A percentile compares a stretch with the other conserved stretches of the same genome.
phyloP scores from a whole-genome alignment of 2,113 vertebrate genomes.

The Mormyrus lacerda region DNA sequence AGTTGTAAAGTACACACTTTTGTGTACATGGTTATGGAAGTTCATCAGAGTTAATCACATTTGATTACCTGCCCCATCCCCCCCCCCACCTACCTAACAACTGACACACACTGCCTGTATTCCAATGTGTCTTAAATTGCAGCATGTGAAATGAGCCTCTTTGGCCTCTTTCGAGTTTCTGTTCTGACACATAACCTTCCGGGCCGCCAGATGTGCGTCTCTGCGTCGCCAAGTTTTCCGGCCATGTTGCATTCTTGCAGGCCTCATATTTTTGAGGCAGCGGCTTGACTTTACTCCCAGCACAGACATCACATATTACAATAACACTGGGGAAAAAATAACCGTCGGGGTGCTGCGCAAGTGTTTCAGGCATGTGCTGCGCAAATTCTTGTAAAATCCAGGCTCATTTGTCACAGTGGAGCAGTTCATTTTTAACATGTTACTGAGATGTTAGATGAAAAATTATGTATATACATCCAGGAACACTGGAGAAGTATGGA shows the following conservation, averaged over 20 bases:
- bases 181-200: constrained; percentile 15
- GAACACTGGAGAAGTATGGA: neutral
- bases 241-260: neutral
- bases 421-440: neutral
- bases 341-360: neutral
- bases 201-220: constrained; percentile 10
- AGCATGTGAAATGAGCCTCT: constrained; percentile 15
- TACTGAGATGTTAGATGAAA: neutral
- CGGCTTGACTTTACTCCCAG: neutral
- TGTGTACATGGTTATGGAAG: neutral
- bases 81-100: neutral
- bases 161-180: constrained; percentile 13
- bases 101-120: neutral
- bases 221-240: constrained; percentile 27
- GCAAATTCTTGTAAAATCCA: neutral
- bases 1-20: neutral
- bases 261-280: neutral
- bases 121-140: constrained; percentile 16
- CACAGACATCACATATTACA: constrained; percentile 8
- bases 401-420: constrained; percentile 7
- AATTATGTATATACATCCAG: neutral
- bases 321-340: neutral
- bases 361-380: neutral
- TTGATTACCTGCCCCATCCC: neutral
- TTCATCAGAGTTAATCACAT: neutral